These are phyloP conservation scores for Orussus abietinus DNA, from an alignment of 1,140 invertebrate genomes.

Conservation along the genomic window DNA sequence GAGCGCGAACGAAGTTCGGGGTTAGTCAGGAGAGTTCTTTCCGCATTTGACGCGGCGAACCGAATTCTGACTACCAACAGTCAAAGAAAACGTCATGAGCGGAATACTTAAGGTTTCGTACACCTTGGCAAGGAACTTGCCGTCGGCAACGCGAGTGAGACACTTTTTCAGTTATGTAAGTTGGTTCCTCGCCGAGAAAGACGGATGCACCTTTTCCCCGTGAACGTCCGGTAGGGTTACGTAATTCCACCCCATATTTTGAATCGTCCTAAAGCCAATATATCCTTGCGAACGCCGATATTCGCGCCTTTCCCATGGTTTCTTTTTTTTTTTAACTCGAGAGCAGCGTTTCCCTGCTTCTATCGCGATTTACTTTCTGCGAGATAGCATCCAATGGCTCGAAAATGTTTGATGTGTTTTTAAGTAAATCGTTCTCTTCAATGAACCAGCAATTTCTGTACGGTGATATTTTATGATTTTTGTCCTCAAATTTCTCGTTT, in stretches of 20 bases:
- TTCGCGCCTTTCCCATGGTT: background rate
- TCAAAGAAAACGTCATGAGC: slow-evolving; percentile 29
- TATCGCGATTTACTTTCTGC: background rate
- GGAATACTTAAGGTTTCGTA: slow-evolving; percentile 39
- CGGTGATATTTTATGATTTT: too few relatives aligned
- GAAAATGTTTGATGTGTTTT: too few relatives aligned
- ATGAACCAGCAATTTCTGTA: too few relatives aligned
- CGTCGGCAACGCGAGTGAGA: slow-evolving; percentile 33
- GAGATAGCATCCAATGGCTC: too few relatives aligned
- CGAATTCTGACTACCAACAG: background rate
- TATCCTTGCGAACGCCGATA: too few relatives aligned
- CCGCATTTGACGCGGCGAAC: background rate
- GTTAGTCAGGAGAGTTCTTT: slow-evolving; percentile 1
- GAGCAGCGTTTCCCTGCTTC: background rate
- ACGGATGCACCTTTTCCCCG: slow-evolving; percentile 1
- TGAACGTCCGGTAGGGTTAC: slow-evolving; percentile 1
- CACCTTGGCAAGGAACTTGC: slow-evolving; percentile 28
- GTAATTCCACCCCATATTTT: slow-evolving; percentile 3
- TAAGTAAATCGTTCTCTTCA: too few relatives aligned
- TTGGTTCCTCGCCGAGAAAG: background rate
- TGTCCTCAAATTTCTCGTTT: too few relatives aligned
- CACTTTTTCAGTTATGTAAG: slow-evolving; percentile 31
- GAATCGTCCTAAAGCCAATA: too few relatives aligned
- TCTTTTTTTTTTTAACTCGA: slow-evolving; percentile 22
- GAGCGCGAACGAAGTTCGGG: slow-evolving; percentile 8